Conservation (phyloP, 2,888 invertebrate genomes). For the Nemotelus pantherinus region DNA sequence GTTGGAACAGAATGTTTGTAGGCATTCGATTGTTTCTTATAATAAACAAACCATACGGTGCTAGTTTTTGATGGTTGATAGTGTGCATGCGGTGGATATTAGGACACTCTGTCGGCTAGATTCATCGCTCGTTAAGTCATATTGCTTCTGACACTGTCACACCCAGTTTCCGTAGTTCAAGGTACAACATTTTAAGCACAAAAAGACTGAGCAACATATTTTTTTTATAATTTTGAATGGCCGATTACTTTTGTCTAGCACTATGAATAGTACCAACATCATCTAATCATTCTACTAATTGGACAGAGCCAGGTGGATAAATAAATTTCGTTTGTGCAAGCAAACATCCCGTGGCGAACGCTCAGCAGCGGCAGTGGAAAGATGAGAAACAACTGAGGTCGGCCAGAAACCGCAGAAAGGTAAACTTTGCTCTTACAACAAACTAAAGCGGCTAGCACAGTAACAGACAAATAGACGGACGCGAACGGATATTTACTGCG, state of each 20-base stretch:
- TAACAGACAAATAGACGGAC: background rate
- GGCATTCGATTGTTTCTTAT: slow-evolving; percentile 17
- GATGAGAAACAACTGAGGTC: slow-evolving; percentile 45
- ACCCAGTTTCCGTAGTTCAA: background rate
- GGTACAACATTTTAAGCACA: background rate
- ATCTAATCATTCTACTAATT: slow-evolving; percentile 39
- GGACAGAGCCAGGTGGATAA: slow-evolving; percentile 48
- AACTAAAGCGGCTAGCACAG: slow-evolving; percentile 10
- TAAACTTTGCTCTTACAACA: slow-evolving; percentile 37
- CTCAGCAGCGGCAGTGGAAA: slow-evolving; percentile 39
- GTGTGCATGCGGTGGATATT: too few relatives aligned
- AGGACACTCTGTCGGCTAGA: background rate
- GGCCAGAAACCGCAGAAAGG: slow-evolving; percentile 39
- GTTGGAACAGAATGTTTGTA: slow-evolving; percentile 24
- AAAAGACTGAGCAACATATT: background rate
- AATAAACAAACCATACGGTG: slow-evolving; percentile 38
- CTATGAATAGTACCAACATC: background rate
- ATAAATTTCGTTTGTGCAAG: slow-evolving; percentile 45
- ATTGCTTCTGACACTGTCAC: slow-evolving; percentile 21
- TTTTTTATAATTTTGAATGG: background rate
- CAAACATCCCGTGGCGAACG: slow-evolving; percentile 44
- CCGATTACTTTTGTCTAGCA: slow-evolving; percentile 38
- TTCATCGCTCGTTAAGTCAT: background rate
- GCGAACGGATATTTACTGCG: background rate
- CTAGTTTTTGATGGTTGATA: background rate